Evolutionary conservation across 2,888 invertebrate species (phyloP).

Genomic region (Heliconius hortense): DNA sequence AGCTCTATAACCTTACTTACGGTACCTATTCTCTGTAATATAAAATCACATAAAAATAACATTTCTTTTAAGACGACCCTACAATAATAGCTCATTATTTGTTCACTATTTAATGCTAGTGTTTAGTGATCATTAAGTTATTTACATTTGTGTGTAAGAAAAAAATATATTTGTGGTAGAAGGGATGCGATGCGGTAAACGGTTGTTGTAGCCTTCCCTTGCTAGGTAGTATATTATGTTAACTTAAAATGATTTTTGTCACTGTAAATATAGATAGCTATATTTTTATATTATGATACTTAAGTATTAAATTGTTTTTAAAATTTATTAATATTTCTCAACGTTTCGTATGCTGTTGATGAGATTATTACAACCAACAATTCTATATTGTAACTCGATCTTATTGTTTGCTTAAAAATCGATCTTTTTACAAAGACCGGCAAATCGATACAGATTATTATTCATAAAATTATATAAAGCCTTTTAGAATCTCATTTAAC

Average conservation of each 20-base stretch:
- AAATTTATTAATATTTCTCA: slow-evolving; percentile 64
- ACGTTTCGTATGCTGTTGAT: slow-evolving; percentile 61
- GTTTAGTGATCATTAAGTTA: slow-evolving; percentile 14
- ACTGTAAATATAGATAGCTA: slow-evolving; percentile 77
- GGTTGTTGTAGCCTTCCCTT: slow-evolving; percentile 45
- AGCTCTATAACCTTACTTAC: slow-evolving; percentile 39
- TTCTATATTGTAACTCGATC: slow-evolving; percentile 19
- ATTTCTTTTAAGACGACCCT: slow-evolving; percentile 40
- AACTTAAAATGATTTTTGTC: slow-evolving; percentile 64
- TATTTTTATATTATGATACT: slow-evolving; percentile 71
- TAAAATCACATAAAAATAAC: slow-evolving; percentile 7
- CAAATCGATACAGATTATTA: slow-evolving; percentile 33
- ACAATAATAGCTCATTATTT: neutral
- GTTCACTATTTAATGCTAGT: slow-evolving; percentile 3
- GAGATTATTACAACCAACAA: slow-evolving; percentile 46
- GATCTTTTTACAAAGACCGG: slow-evolving; percentile 34
- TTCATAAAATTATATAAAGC: slow-evolving; percentile 30
- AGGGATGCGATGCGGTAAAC: slow-evolving; percentile 45
- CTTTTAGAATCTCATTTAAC: slow-evolving; percentile 48
- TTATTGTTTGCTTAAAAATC: slow-evolving; percentile 39
- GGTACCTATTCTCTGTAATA: slow-evolving; percentile 39
- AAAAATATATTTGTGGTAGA: slow-evolving; percentile 12
- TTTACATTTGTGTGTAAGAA: slow-evolving; percentile 8
- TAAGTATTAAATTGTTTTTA: slow-evolving; percentile 64
- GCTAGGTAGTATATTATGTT: slow-evolving; percentile 44